Evolutionary conservation across 2,888 invertebrate genomes (phyloP).

Genomic region (Tetheella fluctuosa): DNA sequence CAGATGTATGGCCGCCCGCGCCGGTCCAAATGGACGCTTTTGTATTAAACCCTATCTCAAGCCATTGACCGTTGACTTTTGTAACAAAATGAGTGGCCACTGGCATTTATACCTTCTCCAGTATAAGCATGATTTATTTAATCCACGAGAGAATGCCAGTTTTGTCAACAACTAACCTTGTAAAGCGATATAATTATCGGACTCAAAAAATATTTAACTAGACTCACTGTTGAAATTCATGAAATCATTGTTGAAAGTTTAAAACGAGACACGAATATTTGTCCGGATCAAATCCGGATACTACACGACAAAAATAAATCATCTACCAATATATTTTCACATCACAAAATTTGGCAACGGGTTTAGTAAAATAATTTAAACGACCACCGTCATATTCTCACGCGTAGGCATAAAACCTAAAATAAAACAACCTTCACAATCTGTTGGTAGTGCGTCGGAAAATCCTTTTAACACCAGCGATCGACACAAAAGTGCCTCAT

Average conservation of each 20-base stretch:
- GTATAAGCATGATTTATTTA: conserved; percentile 34
- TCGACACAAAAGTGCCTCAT: conserved; percentile 82
- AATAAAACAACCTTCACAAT: conserved; percentile 32
- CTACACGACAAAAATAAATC: neutral
- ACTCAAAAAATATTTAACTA: neutral
- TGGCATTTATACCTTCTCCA: conserved; percentile 32
- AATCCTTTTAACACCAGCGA: conserved; percentile 75
- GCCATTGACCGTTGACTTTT: conserved; percentile 63
- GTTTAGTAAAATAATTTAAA: neutral
- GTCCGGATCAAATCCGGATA: neutral
- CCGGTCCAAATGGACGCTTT: conserved; percentile 25
- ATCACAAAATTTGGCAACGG: neutral
- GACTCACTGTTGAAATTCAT: too few species aligned
- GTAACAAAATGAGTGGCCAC: conserved; percentile 46
- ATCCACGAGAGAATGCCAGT: conserved; percentile 1
- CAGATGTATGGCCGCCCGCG: conserved; percentile 68
- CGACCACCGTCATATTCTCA: conserved; percentile 7
- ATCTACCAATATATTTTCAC: neutral
- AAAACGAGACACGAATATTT: neutral
- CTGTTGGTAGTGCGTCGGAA: conserved; percentile 66
- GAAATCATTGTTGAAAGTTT: neutral
- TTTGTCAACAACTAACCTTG: neutral
- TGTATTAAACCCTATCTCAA: conserved; percentile 39
- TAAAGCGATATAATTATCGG: too few species aligned
- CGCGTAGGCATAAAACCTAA: conserved; percentile 5